These are phyloP conservation scores for Melospiza melodia DNA, from an alignment of 2,113 vertebrate genomes.

Conservation along the genomic window DNA sequence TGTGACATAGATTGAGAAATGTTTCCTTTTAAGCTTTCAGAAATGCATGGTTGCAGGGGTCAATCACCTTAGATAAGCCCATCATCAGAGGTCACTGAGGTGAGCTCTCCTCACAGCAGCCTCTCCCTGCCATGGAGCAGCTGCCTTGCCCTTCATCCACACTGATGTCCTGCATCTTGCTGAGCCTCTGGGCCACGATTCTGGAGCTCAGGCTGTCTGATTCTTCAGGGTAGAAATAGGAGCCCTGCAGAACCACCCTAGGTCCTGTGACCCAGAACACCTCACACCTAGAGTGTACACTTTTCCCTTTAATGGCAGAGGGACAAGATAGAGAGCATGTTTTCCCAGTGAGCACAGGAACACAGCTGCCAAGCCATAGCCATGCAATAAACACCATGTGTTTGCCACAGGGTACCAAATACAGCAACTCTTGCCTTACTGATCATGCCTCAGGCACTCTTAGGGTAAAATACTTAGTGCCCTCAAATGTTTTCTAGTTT, in stretches of 20 bases:
- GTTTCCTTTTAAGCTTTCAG: not conserved
- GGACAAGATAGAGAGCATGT: not conserved
- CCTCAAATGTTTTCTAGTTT: not conserved
- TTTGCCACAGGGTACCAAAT: not conserved
- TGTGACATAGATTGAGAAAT: not conserved
- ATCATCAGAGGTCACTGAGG: not conserved
- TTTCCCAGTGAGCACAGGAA: not conserved
- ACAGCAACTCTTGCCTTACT: not conserved
- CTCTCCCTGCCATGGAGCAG: not conserved
- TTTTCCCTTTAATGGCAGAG: not conserved
- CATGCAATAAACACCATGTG: not conserved
- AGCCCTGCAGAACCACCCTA: not conserved
- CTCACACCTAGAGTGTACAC: accelerated
- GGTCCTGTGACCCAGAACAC: not conserved
- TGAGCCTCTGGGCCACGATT: not conserved
- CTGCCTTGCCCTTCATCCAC: not conserved
- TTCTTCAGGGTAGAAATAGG: not conserved
- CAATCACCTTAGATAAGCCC: not conserved
- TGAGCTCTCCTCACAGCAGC: not conserved
- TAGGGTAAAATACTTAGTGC: not conserved
- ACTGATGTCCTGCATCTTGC: not conserved
- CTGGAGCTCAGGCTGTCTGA: not conserved
- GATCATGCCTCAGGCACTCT: not conserved
- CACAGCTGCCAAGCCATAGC: not conserved
- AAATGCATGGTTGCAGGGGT: not conserved